Evolutionary conservation across 2,113 vertebrate species (phyloP), one percentile per base, ranked within the genome.

Genomic region (Kryptolebias marmoratus): DNA sequence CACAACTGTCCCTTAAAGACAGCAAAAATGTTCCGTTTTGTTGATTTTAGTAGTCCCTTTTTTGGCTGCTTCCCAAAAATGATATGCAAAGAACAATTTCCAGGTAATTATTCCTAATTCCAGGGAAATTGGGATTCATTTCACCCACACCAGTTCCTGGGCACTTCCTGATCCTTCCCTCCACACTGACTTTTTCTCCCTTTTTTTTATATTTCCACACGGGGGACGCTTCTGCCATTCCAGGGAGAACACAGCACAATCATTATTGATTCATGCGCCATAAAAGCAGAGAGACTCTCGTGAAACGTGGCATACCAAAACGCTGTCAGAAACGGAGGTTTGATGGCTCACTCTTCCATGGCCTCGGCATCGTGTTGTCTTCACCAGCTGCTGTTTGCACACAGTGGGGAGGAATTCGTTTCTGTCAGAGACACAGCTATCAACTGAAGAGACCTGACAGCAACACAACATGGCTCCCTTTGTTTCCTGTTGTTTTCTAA

Each of bases 301-400:
- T 81, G 81, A 80, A 90, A 86, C n/a, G 50, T 3, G 44, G 81
- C 77, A 85, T 90, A 89, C 91, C 89, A 91, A 88, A 87, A 85
- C 73, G 31, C 87, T 88, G 91, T 91, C 89, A 89, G 71, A 79
- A 74, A 73, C 59, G 4, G 73, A 82, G 84, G 84, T 85, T 88
- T 91, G 90, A 91, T 86, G 89, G 89, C 88, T 92, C 87, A 91
- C 88, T 91, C 88, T 76, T 87, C 87, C 86, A 71, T 85, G 87
- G 90, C 85, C 85, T 78, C 81, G 54, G 65, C 89, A 87, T 87
- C 88, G 86, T 87, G 87, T 88, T 89, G 87, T 87, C 88, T 86
- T 86, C 77, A 71, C 83, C 91, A 91, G 90, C 87, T 92, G 91
- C 80, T 88, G 84, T 88, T 87, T 91, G 89, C 58, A 61, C 39